A percentile compares a stretch with the other conserved stretches of the same genome.
phyloP scores from a whole-genome alignment of 1,140 invertebrate genomes.

The Drosophila tropicalis region DNA sequence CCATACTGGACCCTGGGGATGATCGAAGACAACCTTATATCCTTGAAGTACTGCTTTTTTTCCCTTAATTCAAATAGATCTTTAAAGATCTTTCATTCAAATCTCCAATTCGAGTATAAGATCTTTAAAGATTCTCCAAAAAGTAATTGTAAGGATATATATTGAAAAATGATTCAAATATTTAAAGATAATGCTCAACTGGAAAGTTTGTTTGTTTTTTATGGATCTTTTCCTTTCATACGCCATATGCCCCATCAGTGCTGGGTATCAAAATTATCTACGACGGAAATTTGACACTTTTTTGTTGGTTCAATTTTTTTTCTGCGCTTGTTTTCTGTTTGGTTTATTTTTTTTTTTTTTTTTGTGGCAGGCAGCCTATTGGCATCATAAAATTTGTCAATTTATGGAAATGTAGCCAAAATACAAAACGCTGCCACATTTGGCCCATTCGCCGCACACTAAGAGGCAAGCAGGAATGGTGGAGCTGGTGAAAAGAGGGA shows the following conservation, averaged over 20 bases:
- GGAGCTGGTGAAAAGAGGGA: background rate
- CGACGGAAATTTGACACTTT: conserved; percentile 11
- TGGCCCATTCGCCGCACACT: conserved; percentile 15
- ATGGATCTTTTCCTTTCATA: background rate
- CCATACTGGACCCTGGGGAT: background rate
- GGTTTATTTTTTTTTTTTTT: background rate
- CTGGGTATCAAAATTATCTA: conserved; percentile 7
- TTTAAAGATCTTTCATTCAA: too few species aligned
- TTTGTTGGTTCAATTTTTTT: conserved; percentile 12
- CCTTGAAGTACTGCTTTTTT: background rate
- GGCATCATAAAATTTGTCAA: conserved; percentile 62
- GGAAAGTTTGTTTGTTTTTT: background rate
- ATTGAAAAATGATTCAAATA: too few species aligned
- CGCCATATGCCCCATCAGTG: background rate
- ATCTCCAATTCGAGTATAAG: too few species aligned
- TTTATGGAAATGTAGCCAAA: conserved; percentile 57
- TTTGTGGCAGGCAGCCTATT: conserved; percentile 36
- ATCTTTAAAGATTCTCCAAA: too few species aligned
- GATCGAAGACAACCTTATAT: background rate
- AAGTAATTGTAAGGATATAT: too few species aligned
- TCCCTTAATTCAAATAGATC: too few species aligned
- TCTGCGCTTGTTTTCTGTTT: background rate
- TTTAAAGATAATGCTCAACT: background rate
- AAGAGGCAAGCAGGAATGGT: too few species aligned
- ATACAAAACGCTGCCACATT: conserved; percentile 37